phyloP scores from a whole-genome alignment of 2,113 vertebrate genomes.

The Polypterus senegalus region DNA sequence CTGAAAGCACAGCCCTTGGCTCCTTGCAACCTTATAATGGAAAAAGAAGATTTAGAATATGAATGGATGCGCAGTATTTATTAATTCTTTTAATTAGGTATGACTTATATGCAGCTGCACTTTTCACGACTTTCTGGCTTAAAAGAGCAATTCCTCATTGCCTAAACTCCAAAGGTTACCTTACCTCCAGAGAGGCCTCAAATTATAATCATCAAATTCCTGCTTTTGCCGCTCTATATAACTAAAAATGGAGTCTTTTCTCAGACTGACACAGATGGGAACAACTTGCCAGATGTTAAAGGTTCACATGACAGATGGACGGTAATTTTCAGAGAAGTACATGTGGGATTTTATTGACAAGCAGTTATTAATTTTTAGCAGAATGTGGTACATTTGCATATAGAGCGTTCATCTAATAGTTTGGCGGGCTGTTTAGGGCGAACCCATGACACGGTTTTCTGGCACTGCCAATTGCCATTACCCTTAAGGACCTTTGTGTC shows the following conservation, averaged over 20 bases:
- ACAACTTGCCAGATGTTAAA: constrained; percentile 22
- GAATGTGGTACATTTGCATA: constrained; percentile 12
- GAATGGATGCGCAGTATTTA: too few species aligned
- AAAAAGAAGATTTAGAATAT: too few species aligned
- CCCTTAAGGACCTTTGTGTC: constrained; percentile 1
- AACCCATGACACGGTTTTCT: neutral
- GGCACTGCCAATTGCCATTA: constrained; percentile 2
- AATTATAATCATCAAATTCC: neutral
- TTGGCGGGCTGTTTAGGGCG: constrained; percentile 7
- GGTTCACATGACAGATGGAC: constrained; percentile 26
- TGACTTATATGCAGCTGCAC: too few species aligned
- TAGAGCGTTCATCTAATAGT: constrained; percentile 10
- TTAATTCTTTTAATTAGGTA: too few species aligned
- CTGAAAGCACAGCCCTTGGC: too few species aligned
- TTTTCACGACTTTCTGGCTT: too few species aligned
- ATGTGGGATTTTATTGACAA: constrained; percentile 14
- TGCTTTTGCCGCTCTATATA: constrained; percentile 1
- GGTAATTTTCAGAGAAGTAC: constrained; percentile 21
- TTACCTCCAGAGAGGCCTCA: too few species aligned
- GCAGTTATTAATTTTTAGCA: constrained; percentile 15
- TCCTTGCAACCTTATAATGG: too few species aligned
- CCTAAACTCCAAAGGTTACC: too few species aligned
- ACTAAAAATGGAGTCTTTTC: neutral
- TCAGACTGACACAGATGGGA: constrained; percentile 19
- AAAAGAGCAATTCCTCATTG: too few species aligned